Conservation (phyloP, 2,113 vertebrate genomes). For the Elephas maximus region DNA sequence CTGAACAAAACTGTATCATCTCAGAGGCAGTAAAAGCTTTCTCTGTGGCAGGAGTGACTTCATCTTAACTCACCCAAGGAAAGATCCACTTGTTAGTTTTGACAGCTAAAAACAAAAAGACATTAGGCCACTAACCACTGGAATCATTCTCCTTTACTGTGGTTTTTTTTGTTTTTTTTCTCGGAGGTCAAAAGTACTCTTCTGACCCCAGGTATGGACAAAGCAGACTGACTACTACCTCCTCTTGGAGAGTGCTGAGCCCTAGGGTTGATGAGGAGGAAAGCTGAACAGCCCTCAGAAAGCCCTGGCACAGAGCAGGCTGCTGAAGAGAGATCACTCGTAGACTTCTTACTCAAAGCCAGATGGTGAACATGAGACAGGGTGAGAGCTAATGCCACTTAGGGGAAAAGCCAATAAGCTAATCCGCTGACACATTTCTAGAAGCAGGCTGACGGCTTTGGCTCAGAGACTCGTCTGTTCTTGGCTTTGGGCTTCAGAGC, state of each 20-base stretch:
- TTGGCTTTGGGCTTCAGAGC: slow-evolving; percentile 63
- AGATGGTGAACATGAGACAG: slow-evolving; percentile 80
- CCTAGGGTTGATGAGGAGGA: neutral
- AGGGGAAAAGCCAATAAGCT: slow-evolving; percentile 75
- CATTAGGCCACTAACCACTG: slow-evolving; percentile 55
- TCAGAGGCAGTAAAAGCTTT: slow-evolving; percentile 28
- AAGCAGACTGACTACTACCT: neutral
- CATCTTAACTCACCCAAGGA: slow-evolving; percentile 44
- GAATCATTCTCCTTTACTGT: neutral
- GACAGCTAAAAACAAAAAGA: slow-evolving; percentile 49
- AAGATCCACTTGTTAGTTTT: slow-evolving; percentile 63
- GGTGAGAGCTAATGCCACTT: slow-evolving; percentile 82
- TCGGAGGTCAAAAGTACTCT: slow-evolving; percentile 28
- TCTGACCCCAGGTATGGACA: slow-evolving; percentile 40
- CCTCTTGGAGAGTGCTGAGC: slow-evolving; percentile 22
- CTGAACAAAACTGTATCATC: slow-evolving; percentile 23
- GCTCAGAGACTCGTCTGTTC: slow-evolving; percentile 65
- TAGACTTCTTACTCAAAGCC: slow-evolving; percentile 79
- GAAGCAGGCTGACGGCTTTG: slow-evolving; percentile 64
- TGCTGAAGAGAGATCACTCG: slow-evolving; percentile 75
- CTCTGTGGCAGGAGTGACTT: slow-evolving; percentile 12
- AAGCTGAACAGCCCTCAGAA: slow-evolving; percentile 54
- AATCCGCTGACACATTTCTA: slow-evolving; percentile 74
- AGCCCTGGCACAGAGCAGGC: slow-evolving; percentile 70
- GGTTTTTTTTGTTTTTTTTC: neutral